phyloP scores from a whole-genome alignment of 2,888 invertebrate species.

The Drymonia ruficornis region DNA sequence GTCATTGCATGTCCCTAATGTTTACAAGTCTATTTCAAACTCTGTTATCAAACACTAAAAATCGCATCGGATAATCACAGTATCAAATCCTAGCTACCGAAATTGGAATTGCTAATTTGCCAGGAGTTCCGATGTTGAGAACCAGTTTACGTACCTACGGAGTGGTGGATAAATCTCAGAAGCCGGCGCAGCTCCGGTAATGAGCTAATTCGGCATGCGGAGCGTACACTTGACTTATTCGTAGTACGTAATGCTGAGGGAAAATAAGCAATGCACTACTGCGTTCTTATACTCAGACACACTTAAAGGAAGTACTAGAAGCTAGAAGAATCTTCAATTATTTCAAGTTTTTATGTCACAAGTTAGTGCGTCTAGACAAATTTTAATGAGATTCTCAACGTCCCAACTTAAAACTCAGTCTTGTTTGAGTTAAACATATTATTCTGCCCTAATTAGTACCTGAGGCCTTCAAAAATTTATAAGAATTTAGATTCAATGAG shows the following conservation, averaged over 20 bases:
- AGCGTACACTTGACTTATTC: slow-evolving; percentile 29
- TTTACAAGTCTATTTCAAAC: too few species aligned
- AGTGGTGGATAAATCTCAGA: slow-evolving; percentile 60
- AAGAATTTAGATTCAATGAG: too few species aligned
- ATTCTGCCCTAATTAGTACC: too few species aligned
- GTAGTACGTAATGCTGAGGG: slow-evolving; percentile 44
- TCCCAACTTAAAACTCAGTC: not conserved
- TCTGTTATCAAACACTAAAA: too few species aligned
- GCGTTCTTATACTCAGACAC: not conserved
- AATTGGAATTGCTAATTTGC: not conserved
- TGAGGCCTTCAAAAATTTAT: too few species aligned
- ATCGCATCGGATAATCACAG: not conserved
- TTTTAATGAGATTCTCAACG: slow-evolving; percentile 1
- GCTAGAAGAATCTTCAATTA: not conserved
- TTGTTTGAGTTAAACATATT: not conserved
- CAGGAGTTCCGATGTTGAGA: slow-evolving; percentile 24
- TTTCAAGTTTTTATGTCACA: not conserved
- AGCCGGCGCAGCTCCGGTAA: slow-evolving; percentile 52
- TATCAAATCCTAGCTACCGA: not conserved
- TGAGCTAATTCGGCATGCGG: slow-evolving; percentile 74
- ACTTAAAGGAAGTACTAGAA: not conserved
- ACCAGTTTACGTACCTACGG: slow-evolving; percentile 33
- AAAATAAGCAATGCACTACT: slow-evolving; percentile 50
- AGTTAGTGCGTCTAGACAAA: slow-evolving; percentile 1
- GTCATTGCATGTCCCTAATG: too few species aligned